A percentile compares a stretch with the other conserved stretches of the same genome.
Evolutionary conservation across 1,140 invertebrate genomes (phyloP).

Genomic region (Tetramorium parvispinum): DNA sequence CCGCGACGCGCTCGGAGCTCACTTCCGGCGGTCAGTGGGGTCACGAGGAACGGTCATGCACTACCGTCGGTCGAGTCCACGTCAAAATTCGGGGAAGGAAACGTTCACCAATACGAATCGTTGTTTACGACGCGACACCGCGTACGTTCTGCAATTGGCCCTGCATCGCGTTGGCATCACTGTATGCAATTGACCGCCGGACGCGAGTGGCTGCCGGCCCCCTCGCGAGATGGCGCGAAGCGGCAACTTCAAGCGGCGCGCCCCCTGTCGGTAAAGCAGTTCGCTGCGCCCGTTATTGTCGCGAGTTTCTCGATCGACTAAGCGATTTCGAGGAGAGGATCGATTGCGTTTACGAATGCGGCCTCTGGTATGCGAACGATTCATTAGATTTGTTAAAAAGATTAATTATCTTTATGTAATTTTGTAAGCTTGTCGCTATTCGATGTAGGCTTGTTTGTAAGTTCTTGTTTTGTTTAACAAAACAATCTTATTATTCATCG

Average conservation of each 20-base stretch:
- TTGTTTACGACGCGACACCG: conserved; percentile 75
- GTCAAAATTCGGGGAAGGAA: conserved; percentile 8
- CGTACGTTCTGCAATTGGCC: conserved; percentile 62
- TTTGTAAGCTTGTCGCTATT: neutral
- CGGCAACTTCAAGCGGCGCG: neutral
- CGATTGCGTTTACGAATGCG: neutral
- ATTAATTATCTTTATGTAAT: neutral
- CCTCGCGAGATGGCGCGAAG: conserved; percentile 30
- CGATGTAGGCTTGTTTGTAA: neutral
- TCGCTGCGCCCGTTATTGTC: neutral
- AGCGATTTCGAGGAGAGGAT: neutral
- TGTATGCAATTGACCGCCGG: conserved; percentile 43
- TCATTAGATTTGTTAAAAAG: neutral
- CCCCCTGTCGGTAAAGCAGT: neutral
- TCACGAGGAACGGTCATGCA: neutral
- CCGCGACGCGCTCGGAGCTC: neutral
- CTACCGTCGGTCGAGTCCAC: neutral
- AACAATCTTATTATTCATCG: neutral
- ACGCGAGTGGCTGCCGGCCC: neutral
- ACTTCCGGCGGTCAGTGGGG: neutral
- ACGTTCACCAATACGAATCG: conserved; percentile 41
- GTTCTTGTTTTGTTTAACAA: neutral
- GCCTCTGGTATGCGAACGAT: neutral
- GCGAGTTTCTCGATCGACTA: neutral
- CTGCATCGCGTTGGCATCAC: conserved; percentile 69